Conservation (phyloP, 2,888 invertebrate species). For the Himalopsyche kuldschensis region DNA sequence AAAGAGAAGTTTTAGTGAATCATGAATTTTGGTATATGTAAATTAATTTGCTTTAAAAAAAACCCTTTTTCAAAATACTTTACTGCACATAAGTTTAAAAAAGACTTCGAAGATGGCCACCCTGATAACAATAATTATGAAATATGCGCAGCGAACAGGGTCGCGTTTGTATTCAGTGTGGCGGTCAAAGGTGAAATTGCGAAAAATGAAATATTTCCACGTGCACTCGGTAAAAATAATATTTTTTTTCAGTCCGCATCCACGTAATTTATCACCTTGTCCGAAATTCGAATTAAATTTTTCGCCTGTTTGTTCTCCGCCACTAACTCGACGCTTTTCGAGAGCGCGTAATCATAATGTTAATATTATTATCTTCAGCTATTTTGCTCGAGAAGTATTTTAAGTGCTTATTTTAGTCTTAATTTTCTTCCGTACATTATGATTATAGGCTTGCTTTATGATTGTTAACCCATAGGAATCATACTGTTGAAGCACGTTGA, state of each 20-base stretch:
- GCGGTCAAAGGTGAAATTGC: slow-evolving; percentile 1
- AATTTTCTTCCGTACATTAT: neutral
- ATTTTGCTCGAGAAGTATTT: neutral
- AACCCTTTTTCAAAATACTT: too few relatives aligned
- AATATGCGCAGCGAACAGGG: neutral
- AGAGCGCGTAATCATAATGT: neutral
- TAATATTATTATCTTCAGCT: neutral
- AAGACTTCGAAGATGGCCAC: neutral
- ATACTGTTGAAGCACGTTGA: too few relatives aligned
- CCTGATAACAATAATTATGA: neutral
- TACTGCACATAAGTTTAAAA: too few relatives aligned
- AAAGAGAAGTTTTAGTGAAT: too few relatives aligned
- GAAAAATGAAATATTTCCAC: neutral
- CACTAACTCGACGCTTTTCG: neutral
- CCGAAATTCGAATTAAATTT: neutral
- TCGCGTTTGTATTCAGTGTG: neutral
- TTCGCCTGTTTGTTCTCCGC: neutral
- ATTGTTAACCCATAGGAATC: too few relatives aligned
- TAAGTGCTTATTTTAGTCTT: neutral
- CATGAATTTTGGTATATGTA: too few relatives aligned
- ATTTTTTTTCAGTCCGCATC: neutral
- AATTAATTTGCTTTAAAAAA: too few relatives aligned
- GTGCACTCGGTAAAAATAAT: neutral
- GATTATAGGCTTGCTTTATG: neutral
- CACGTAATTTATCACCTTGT: neutral